Base-by-base conservation (phyloP, 2,113 vertebrate species). In the Struthio camelus region DNA sequence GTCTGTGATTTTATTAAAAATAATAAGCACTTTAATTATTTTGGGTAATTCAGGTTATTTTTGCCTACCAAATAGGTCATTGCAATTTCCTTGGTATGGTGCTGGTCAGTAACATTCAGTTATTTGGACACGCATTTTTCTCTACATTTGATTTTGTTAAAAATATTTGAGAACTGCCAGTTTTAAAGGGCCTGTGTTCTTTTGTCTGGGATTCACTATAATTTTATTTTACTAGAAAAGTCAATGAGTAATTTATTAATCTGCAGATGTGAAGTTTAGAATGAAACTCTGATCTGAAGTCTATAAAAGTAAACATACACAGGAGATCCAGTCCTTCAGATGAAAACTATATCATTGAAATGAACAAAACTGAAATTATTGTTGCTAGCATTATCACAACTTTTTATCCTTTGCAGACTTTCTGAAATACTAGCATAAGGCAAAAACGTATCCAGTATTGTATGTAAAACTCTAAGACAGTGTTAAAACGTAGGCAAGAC, bases 121-220 rank as follows among this genome's bases (percentile, higher is more conserved):
- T 93, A 54, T 48, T 53, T 44, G 66, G 42, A 48, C 75, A 90
- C 80, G 40, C 34, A 5, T 53, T 94, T 86, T 73, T 12, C 10
- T 25, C 36, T 65, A 36, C 16, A 42, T 94, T 96, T 93, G 24
- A 14, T 73, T 96, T 96, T 96, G n/a, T 36, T 87, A 40, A 89
- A 71, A 87, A 27, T 62, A 70, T 65, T 80, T 66, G 56, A 50
- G 70, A 53, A 40, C 11, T 51, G 27, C 22, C 30, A 71, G 30
- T 85, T 92, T 64, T 78, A 59, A 92, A 93, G 32, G 25, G 18
- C 0, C 6, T 62, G 7, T 16, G 4, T 62, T 87, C 65, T 89
- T 91, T 92, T 46, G 56, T 92, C 30, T 24, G 34, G 18, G 17
- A 16, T 54, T 72, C 65, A 71, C 72, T 40, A 20, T 50, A 66